Evolutionary conservation across 2,888 invertebrate genomes (phyloP), one percentile per base, ranked within the genome.

Genomic region (Agrilus mali): DNA sequence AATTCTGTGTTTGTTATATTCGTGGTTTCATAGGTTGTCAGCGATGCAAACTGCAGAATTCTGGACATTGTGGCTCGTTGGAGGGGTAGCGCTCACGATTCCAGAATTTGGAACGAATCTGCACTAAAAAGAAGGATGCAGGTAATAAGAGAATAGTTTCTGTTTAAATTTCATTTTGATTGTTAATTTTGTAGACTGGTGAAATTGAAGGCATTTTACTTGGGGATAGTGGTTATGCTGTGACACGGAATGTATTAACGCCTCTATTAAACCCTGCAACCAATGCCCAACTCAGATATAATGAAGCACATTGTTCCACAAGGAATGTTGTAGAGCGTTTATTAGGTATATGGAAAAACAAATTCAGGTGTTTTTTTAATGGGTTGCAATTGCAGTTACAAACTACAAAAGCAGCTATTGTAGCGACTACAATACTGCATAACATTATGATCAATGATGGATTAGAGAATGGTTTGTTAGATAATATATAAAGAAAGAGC

Each of bases 201-300:
- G 36, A 33, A 22, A 36, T 47, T 4, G 43, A 52, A 38, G 44
- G 42, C 7, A 22, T 55, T 38, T 36, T 57, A 37, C 15, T 56
- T n/a, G 56, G 53, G 12, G 56, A 55, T 45, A 44, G 48, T 45
- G 56, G 50, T 3, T 56, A 56, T 49, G 44, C 50, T 7, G 22
- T 40, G 16, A 43, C 44, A 2, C 40, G 43, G 6, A 54, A 52
- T 44, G 34, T 58, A 32, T 36, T 57, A 35, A 56, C 53, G 6
- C 56, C 57, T 7, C 14, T 57, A 16, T 40, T 35, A 16, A 46
- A 53, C 40, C 53, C 56, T 13, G 8, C 2, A 36, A 49, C 41
- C 22, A 37, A 40, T 8, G 43, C 46, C 20, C 50, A 55, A 43
- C 36, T 46, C 12, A 10, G 45, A 12, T 56, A 53, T 45, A 55